Evolutionary conservation across 2,888 invertebrate genomes (phyloP), one percentile per base, ranked within the genome.

Genomic region (Eledone cirrhosa): DNA sequence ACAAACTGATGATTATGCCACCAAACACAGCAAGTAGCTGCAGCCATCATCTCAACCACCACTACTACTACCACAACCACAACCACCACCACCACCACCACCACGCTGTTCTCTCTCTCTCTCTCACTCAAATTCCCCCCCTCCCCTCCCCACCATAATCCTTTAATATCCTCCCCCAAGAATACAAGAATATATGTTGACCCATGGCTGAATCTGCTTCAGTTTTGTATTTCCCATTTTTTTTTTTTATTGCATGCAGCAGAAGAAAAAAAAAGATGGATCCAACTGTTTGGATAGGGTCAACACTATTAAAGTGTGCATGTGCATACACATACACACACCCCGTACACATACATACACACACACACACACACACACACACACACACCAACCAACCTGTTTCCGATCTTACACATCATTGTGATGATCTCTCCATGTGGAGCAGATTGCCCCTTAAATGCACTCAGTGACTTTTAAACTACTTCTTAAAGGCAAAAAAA

Each of bases 1-100:
- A 76, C 63, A 41, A 41, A 41, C 41, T 63, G 63, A 11, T 63
- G 63, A 63, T 27, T 11, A 63, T 63, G 63, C 63, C n/a, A 63
- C n/a, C 13, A 41, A 41, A 8, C 27, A 14, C 16, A 19, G 16
- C 24, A 24, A 11, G 29, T 24, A 27, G 31, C 67, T 31, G 41
- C 69, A 14, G n/a, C 31, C 29, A 33, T 22, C 22, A n/a, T n/a
- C 31, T 31, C 29, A 16, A 72, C 41, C 19, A 67, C n/a, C 7
- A 19, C 14, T 4, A 22, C 11, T 65, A 27, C 11, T 22, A 16
- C 24, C 63, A 63, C 63, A 22, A 65, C 27, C 5, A 65, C 65
- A 27, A 67, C 67, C 67, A 72, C 69, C 27, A 33, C 31, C 29
- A 33, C 22, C 22, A n/a, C 31, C 29, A 41, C 29, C 33, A 72